Conservation (phyloP, 2,113 vertebrate species). For the Ceyx margarethae region DNA sequence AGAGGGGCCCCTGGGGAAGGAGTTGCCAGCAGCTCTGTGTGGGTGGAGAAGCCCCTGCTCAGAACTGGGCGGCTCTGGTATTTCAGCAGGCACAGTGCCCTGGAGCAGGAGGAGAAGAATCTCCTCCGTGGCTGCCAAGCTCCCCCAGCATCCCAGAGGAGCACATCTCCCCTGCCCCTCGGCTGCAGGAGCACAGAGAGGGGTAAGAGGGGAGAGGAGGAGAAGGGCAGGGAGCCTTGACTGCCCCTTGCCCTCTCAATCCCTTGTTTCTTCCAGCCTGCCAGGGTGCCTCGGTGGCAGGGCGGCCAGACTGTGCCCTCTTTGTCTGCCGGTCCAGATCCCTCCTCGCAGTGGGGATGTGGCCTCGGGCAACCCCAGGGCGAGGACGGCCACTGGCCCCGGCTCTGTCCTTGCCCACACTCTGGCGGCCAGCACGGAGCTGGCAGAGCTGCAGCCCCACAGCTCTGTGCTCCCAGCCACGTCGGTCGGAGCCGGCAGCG, state of each 20-base stretch:
- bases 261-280: conserved; percentile 12
- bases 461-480: not conserved
- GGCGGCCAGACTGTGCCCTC: conserved; percentile 23
- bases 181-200: accelerated
- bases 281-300: conserved; percentile 36
- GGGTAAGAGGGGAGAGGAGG: not conserved
- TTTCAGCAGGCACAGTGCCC: conserved; percentile 61
- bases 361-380: not conserved
- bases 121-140: conserved; percentile 46
- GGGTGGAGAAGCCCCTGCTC: not conserved
- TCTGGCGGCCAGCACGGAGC: not conserved
- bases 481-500: not conserved
- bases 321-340: not conserved
- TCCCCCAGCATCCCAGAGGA: not conserved
- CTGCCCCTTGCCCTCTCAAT: not conserved
- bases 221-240: not conserved
- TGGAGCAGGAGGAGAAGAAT: conserved; percentile 31
- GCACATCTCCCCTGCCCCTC: not conserved
- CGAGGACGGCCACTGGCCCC: not conserved
- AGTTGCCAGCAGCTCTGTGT: not conserved
- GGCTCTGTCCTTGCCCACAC: not conserved
- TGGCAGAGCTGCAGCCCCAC: not conserved
- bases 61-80: not conserved
- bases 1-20: not conserved
- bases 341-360: not conserved